Evolutionary conservation across 2,797 vertebrate species (phyloP).

Genomic region (Coluber constrictor): DNA sequence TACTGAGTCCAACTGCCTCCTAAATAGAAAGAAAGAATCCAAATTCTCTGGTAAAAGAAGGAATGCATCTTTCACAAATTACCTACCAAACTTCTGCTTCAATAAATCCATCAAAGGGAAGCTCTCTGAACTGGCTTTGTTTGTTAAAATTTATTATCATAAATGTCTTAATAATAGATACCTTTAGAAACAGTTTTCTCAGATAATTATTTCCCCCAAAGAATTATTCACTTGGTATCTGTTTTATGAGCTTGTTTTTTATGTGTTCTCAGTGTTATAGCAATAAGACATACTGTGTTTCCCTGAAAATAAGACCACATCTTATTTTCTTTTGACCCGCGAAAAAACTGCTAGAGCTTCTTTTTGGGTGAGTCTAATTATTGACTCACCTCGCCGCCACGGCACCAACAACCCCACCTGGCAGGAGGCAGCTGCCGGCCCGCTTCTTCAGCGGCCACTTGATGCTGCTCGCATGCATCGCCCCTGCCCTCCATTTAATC

Average conservation of each 20-base stretch:
- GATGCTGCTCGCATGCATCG: too few relatives aligned
- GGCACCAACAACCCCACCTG: too few relatives aligned
- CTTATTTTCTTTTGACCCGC: too few relatives aligned
- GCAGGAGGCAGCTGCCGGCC: too few relatives aligned
- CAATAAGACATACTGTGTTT: neutral
- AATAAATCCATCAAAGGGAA: slow-evolving; percentile 7
- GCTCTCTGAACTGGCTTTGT: neutral
- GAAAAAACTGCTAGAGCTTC: too few relatives aligned
- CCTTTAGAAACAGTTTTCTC: neutral
- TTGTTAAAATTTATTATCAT: neutral
- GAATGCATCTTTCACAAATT: neutral
- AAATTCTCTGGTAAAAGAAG: neutral
- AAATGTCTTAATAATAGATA: neutral
- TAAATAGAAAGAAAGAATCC: neutral
- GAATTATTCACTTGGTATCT: neutral
- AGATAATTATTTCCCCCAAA: neutral
- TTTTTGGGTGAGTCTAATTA: too few relatives aligned
- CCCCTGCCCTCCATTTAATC: too few relatives aligned
- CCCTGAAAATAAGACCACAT: too few relatives aligned
- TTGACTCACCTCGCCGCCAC: too few relatives aligned
- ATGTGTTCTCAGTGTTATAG: neutral
- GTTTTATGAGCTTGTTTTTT: neutral
- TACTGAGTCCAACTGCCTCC: neutral
- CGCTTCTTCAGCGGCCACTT: too few relatives aligned
- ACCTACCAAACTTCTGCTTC: neutral